phyloP scores from a whole-genome alignment of 2,888 invertebrate genomes.

The Bimastos eiseni region DNA sequence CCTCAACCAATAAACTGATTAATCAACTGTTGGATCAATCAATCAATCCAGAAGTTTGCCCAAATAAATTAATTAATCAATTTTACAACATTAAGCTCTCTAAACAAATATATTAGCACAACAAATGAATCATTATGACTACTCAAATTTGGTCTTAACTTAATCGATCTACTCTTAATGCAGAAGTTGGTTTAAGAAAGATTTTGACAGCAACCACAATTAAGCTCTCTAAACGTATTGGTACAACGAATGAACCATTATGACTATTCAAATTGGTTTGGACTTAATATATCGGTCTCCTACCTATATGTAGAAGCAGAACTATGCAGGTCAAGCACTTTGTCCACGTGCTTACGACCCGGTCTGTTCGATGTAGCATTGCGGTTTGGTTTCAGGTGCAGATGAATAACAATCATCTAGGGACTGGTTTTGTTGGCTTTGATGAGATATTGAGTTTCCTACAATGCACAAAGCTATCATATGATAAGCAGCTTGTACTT shows the following conservation, averaged over 20 bases:
- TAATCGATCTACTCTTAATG: not conserved
- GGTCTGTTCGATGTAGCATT: not conserved
- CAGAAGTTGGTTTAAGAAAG: not conserved
- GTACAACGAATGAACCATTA: not conserved
- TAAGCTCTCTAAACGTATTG: not conserved
- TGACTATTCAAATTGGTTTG: not conserved
- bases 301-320: slow-evolving; percentile 8
- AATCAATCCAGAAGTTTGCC: not conserved
- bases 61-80: not conserved
- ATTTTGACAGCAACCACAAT: not conserved
- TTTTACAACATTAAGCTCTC: too few relatives aligned
- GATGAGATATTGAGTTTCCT: not conserved
- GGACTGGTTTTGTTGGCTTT: not conserved
- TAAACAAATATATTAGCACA: too few relatives aligned
- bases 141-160: too few relatives aligned
- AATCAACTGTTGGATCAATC: not conserved
- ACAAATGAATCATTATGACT: too few relatives aligned
- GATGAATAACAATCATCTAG: slow-evolving; percentile 2
- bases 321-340: slow-evolving; percentile 3
- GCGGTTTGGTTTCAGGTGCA: slow-evolving; percentile 6
- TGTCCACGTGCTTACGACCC: not conserved
- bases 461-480: not conserved
- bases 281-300: not conserved
- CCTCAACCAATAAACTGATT: not conserved
- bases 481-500: not conserved